Evolutionary conservation across 2,797 vertebrate genomes (phyloP).

Genomic region (Galagoides demidoff): DNA sequence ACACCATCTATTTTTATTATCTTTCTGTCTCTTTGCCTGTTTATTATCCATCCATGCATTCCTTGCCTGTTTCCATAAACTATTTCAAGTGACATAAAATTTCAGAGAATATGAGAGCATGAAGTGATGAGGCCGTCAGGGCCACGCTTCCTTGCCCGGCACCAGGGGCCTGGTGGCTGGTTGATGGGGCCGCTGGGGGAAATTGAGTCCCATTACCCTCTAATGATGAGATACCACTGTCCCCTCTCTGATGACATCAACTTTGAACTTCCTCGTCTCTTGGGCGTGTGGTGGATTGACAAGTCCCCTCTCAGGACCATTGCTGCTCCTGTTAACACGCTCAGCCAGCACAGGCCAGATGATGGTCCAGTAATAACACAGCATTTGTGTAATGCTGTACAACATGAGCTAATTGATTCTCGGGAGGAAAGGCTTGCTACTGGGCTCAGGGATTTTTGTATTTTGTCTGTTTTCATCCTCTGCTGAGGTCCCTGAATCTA

Average conservation of each 20-base stretch:
- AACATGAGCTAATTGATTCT: not conserved
- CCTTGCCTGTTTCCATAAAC: not conserved
- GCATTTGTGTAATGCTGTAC: not conserved
- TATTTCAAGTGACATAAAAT: not conserved
- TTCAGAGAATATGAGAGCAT: not conserved
- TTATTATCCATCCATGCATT: not conserved
- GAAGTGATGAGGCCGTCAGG: no score
- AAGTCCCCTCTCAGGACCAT: not conserved
- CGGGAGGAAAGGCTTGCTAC: not conserved
- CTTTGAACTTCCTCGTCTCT: not conserved
- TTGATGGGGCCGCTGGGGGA: fast-evolving
- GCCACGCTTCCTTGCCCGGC: no score
- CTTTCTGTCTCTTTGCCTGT: not conserved
- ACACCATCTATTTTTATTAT: not conserved
- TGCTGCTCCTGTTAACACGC: not conserved
- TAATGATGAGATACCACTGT: not conserved
- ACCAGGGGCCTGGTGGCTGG: not conserved
- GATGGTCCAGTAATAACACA: not conserved
- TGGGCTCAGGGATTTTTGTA: not conserved
- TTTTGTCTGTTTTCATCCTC: not conserved
- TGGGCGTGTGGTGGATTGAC: not conserved
- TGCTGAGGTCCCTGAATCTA: fast-evolving
- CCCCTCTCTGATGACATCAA: not conserved
- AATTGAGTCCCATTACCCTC: not conserved
- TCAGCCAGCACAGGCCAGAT: no score